Percentiles rank a stretch among this genome's conserved stretches.
phyloP scores from a whole-genome alignment of 1,140 invertebrate genomes.

The Antheraea mylitta region DNA sequence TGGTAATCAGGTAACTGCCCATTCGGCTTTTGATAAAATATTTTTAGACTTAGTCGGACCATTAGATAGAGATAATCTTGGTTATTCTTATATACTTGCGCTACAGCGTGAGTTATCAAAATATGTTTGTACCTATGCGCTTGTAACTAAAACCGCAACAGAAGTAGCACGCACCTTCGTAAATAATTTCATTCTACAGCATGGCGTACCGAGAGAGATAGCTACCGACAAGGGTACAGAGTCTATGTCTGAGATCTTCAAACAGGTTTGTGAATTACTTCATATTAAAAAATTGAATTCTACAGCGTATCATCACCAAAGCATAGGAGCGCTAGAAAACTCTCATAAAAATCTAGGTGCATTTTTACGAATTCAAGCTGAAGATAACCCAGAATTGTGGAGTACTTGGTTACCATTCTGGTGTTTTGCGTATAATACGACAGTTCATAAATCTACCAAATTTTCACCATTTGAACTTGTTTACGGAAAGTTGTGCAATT shows the following conservation, averaged over 20 bases:
- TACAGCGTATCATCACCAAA: constrained; percentile 26
- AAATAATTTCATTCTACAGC: constrained; percentile 25
- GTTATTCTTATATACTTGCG: too few species aligned
- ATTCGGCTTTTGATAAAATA: too few species aligned
- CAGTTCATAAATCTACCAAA: not conserved
- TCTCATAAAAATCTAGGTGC: constrained; percentile 22
- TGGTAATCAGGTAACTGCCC: constrained; percentile 6
- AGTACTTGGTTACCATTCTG: constrained; percentile 20
- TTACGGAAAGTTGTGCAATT: not conserved
- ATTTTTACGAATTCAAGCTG: constrained; percentile 1
- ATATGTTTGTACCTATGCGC: too few species aligned
- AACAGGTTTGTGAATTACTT: constrained; percentile 17
- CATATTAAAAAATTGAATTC: constrained; percentile 7
- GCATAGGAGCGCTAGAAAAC: constrained; percentile 23
- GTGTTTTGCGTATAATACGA: constrained; percentile 18
- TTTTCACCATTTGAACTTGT: not conserved
- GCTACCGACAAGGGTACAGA: constrained; percentile 19
- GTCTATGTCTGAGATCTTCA: constrained; percentile 16
- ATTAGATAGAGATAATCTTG: too few species aligned
- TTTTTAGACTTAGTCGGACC: too few species aligned
- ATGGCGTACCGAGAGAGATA: constrained; percentile 10
- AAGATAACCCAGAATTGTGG: not conserved
- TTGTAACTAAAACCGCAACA: too few species aligned
- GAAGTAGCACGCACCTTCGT: constrained; percentile 24
- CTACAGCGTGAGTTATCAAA: too few species aligned